Evolutionary conservation across 2,113 vertebrate genomes (phyloP).

Genomic region (Vanacampus margaritifer): DNA sequence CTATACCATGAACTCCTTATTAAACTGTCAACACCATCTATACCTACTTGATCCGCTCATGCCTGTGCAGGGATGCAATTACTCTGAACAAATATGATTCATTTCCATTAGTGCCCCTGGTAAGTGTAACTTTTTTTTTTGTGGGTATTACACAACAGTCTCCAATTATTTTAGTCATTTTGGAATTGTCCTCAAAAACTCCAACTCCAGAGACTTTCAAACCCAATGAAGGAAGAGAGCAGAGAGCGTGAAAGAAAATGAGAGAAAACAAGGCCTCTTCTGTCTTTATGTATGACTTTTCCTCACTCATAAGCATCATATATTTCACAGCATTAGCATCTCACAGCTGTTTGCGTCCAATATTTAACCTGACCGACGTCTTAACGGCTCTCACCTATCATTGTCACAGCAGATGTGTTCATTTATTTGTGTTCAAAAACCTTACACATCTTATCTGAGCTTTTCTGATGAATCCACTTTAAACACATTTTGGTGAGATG

Average conservation of each 20-base stretch:
- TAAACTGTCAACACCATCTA: neutral
- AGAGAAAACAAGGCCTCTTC: neutral
- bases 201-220: neutral
- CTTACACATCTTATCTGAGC: neutral
- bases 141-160: neutral
- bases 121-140: neutral
- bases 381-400: neutral
- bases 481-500: constrained; percentile 16
- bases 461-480: constrained; percentile 14
- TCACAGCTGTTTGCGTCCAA: neutral
- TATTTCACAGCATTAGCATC: neutral
- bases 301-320: neutral
- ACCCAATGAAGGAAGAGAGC: neutral
- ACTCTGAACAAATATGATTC: neutral
- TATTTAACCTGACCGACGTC: neutral
- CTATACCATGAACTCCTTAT: neutral
- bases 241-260: neutral
- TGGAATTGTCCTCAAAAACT: neutral
- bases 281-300: neutral
- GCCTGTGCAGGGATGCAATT: neutral
- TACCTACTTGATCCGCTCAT: neutral
- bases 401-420: neutral
- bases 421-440: neutral
- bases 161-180: neutral
- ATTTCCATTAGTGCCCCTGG: constrained; percentile 4